Evolutionary conservation across 1,140 invertebrate genomes (phyloP), one percentile per base, ranked within the genome.

Genomic region (Panagrolaimus sp.): DNA sequence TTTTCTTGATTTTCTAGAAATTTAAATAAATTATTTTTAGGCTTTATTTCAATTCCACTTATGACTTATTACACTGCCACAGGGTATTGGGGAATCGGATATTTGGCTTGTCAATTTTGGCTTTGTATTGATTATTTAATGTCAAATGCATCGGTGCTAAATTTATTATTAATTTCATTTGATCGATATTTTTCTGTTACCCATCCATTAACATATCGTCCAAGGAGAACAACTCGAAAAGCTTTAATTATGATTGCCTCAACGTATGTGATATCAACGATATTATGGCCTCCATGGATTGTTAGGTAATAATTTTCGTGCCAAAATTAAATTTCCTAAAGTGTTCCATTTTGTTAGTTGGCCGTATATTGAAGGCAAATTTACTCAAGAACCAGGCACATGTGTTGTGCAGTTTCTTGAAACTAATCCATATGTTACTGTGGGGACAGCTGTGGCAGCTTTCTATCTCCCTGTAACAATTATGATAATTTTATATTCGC

Each of bases 341-440:
- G n/a, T n/a, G n/a, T n/a, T n/a, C n/a, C n/a, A n/a, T n/a, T n/a
- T 65, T 65, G 43, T 44, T 65, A 2, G 5, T 62, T 38, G 32
- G 95, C 95, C 94, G 94, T 21, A 95, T 95, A 1, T 98, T 94
- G 94, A 98, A 98, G 79, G 94, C 96, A 86, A 90, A 91, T 46
- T 98, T 94, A 38, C 7, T 38, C n/a, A 6, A 47, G 94, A 92
- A 45, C 87, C 89, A 17, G 81, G 90, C 73, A 89, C 92, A 83
- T 98, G 96, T 84, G 96, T 96, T 84, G 96, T 98, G 78, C 95
- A 98, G 87, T 98, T 98, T 87, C 91, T 97, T 84, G 91, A 94
- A 86, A 96, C 93, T 9, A 97, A 97, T 87, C 91, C 93, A 84
- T 94, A 93, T 84, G 75, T 69, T 81, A 97, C 94, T 68, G 93